phyloP scores from a whole-genome alignment of 2,113 vertebrate species.

The Cavia aperea region DNA sequence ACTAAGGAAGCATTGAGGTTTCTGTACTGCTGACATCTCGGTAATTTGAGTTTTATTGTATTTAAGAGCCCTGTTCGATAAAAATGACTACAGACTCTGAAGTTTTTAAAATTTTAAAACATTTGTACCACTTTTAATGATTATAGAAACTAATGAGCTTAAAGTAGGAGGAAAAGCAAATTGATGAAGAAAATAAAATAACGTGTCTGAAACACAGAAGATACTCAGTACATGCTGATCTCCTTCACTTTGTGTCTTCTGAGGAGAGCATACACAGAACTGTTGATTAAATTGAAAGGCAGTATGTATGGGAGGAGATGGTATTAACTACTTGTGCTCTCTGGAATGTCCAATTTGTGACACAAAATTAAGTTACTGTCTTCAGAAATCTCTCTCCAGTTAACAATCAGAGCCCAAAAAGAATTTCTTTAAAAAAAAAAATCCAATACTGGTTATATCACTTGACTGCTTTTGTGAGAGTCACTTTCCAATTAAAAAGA shows the following conservation, averaged over 20 bases:
- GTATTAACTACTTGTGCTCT: background rate
- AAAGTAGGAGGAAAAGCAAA: background rate
- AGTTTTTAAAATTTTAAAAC: conserved; percentile 20
- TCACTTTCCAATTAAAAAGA: conserved; percentile 39
- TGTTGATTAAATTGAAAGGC: conserved; percentile 28
- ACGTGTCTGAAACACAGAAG: background rate
- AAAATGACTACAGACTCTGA: background rate
- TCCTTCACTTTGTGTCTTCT: conserved; percentile 15
- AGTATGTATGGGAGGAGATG: background rate
- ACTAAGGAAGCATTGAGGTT: background rate
- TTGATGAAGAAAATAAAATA: background rate
- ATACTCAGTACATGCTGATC: background rate
- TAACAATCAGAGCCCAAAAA: conserved; percentile 26
- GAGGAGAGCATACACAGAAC: background rate
- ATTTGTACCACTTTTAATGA: background rate
- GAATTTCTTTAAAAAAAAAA: conserved; percentile 3
- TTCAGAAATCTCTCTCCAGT: conserved; percentile 17
- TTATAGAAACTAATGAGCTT: background rate
- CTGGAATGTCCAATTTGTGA: background rate
- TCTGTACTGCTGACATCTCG: background rate
- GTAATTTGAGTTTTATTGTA: conserved; percentile 19
- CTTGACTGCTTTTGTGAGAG: background rate
- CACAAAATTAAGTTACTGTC: conserved; percentile 16
- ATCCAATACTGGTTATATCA: background rate
- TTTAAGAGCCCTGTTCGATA: conserved; percentile 16